A percentile compares a stretch with the other conserved stretches of the same genome.
phyloP scores from a whole-genome alignment of 2,888 invertebrate species.

The Hyles lineata region DNA sequence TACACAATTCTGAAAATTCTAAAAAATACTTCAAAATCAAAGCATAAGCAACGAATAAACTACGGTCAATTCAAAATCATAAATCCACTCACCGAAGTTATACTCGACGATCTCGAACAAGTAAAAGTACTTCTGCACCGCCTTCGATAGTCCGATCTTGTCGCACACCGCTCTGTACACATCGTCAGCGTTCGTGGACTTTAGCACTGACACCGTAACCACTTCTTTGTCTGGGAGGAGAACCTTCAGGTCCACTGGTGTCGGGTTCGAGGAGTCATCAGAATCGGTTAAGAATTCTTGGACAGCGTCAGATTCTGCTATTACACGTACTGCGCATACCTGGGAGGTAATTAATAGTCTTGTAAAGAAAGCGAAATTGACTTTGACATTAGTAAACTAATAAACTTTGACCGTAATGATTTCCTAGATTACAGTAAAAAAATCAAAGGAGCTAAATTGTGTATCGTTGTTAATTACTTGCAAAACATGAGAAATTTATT shows the following conservation, averaged over 20 bases:
- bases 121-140: slow-evolving; percentile 95
- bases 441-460: too few relatives aligned
- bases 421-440: too few relatives aligned
- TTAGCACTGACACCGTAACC: slow-evolving; percentile 93
- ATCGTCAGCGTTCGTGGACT: slow-evolving; percentile 95
- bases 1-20: too few relatives aligned
- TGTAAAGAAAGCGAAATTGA: too few relatives aligned
- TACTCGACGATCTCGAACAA: slow-evolving; percentile 98
- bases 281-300: slow-evolving; percentile 98
- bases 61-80: background rate
- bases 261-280: slow-evolving; percentile 91
- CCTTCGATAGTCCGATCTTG: slow-evolving; percentile 92
- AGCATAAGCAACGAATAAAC: slow-evolving; percentile 32
- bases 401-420: too few relatives aligned
- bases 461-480: too few relatives aligned
- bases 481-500: too few relatives aligned
- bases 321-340: slow-evolving; percentile 98
- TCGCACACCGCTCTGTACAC: slow-evolving; percentile 95
- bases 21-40: background rate
- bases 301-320: slow-evolving; percentile 98
- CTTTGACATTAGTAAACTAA: too few relatives aligned
- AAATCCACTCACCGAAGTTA: slow-evolving; percentile 91
- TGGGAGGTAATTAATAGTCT: slow-evolving; percentile 40
- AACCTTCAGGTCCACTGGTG: slow-evolving; percentile 90
- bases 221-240: slow-evolving; percentile 96